A percentile compares a stretch with the other conserved stretches of the same genome.
Evolutionary conservation across 92 coral and sea anemone genomes (phyloP).

Genomic region (Diadumene lineata): DNA sequence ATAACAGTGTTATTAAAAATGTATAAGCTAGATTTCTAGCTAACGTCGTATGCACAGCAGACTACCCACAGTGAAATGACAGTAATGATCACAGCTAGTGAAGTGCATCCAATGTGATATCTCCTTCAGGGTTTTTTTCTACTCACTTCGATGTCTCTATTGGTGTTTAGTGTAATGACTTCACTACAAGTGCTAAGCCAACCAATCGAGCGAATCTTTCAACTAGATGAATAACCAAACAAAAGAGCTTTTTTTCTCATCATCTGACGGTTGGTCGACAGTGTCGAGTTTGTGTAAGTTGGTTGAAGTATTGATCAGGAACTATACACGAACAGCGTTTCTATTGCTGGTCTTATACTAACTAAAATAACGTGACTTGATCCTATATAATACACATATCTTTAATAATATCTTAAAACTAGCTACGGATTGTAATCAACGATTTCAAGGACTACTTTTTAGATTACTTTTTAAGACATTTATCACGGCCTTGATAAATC

Average conservation of each 20-base stretch:
- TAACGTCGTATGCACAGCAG: neutral
- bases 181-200: neutral
- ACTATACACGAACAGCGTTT: too few relatives aligned
- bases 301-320: neutral
- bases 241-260: neutral
- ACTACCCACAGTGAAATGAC: neutral
- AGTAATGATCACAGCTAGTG: neutral
- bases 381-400: neutral
- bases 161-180: neutral
- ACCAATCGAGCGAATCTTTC: neutral
- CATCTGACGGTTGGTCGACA: neutral
- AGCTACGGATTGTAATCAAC: neutral
- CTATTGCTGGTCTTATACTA: too few relatives aligned
- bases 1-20: too few relatives aligned
- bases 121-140: neutral
- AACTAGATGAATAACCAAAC: neutral
- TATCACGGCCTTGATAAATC: too few relatives aligned
- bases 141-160: neutral
- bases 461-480: neutral
- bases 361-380: neutral
- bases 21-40: neutral
- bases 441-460: neutral
- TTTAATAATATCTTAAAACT: neutral
- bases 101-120: neutral
- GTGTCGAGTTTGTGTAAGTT: neutral